Base-by-base conservation (phyloP, 2,797 vertebrate genomes). In the Mycteria americana region DNA sequence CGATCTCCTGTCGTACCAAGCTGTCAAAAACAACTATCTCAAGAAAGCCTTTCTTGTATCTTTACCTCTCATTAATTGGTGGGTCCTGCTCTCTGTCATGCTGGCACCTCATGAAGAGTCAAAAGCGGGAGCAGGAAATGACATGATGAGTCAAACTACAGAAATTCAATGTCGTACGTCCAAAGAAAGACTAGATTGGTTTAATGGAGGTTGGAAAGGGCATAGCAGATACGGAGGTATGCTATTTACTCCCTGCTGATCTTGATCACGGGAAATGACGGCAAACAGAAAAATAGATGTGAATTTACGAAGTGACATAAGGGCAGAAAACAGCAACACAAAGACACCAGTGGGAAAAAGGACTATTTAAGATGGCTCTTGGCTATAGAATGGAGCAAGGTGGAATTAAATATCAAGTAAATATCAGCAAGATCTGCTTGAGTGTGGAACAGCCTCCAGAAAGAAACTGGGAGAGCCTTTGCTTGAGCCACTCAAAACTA, bases 401-500 rank as follows among this genome's bases (percentile, higher is more conserved):
- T 67, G 54, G 89, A 95, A 97, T 77, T 63, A 79, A 77, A 35
- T 57, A 73, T 65, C 37, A 74, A 48, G 41, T 68, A 74, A 92
- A 50, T 89, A 92, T 91, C 92, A 83, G n/a, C 33, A 85, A 73
- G 87, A 92, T 89, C 89, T 91, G 46, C 65, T 60, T 15, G 24
- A 89, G 17, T 50, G 43, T 81, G 51, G 53, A 91, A 96, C 59
- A 94, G 91, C 85, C 89, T 94, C 46, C 46, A 82, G 92, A 89
- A 95, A 90, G 89, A 92, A 89, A 28, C 83, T 77, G 73, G 60
- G 88, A 95, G 86, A 93, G 76, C 88, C 51, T 97, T 93, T 83
- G 79, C 91, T 81, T 94, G 88, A 95, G 96, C 87, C 91, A 87
- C 48, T 92, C 72, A 82, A 74, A 94, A 95, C 96, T 80, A 97